phyloP scores from a whole-genome alignment of 2,113 vertebrate species.

The Gobio gobio region DNA sequence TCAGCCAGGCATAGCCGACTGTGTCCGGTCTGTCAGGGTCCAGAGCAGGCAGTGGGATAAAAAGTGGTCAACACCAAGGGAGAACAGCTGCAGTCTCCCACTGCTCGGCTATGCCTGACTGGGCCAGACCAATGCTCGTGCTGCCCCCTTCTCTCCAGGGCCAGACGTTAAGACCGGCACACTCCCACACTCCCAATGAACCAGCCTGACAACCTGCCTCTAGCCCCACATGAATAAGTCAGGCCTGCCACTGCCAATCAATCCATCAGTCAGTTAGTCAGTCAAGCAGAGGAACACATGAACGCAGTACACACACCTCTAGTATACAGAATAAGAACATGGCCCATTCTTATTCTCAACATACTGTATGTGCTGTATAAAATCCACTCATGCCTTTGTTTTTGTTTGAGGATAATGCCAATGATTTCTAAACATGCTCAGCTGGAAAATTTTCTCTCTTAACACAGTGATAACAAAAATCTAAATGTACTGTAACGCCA shows the following conservation, averaged over 20 bases:
- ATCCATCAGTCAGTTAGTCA: conserved; percentile 68
- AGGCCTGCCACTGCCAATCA: conserved; percentile 73
- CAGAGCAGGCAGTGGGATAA: conserved; percentile 50
- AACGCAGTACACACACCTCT: conserved; percentile 68
- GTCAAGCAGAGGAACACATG: conserved; percentile 47
- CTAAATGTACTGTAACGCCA: not conserved
- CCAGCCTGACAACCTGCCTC: conserved; percentile 62
- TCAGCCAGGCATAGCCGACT: conserved; percentile 69
- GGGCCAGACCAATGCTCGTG: conserved; percentile 17
- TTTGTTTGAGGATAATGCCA: not conserved
- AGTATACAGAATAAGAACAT: conserved; percentile 54
- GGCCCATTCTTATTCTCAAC: conserved; percentile 60
- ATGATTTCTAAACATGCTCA: not conserved
- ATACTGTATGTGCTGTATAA: not conserved
- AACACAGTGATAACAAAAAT: not conserved
- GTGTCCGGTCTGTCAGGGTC: conserved; percentile 75
- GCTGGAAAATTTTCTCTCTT: conserved; percentile 33
- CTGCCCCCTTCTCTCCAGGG: not conserved
- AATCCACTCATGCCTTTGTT: conserved; percentile 2
- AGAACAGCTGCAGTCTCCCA: conserved; percentile 56
- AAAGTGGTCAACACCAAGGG: conserved; percentile 57
- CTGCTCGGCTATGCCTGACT: conserved; percentile 47
- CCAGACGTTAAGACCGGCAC: conserved; percentile 27
- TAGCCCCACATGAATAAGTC: conserved; percentile 71
- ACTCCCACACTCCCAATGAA: conserved; percentile 60